These are phyloP conservation scores for Carposina sasakii DNA, from an alignment of 1,140 invertebrate species.

Conservation along the genomic window DNA sequence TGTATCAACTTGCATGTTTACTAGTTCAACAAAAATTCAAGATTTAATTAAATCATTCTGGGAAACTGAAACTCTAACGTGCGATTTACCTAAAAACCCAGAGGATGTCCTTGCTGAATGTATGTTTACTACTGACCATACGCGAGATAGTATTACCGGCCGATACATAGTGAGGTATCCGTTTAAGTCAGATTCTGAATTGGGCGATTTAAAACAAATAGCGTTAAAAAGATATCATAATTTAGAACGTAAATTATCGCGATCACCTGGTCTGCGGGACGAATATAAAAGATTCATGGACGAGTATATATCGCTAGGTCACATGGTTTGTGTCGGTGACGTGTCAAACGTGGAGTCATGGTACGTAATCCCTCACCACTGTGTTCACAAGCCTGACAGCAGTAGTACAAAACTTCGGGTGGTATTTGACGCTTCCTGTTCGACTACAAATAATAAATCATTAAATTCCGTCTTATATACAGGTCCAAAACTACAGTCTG, in stretches of 20 bases:
- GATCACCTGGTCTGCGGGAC: background rate
- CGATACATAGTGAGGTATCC: background rate
- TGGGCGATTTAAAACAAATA: background rate
- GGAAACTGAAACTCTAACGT: background rate
- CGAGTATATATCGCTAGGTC: background rate
- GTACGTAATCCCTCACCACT: background rate
- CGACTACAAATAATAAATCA: background rate
- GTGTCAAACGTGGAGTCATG: background rate
- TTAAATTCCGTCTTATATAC: background rate
- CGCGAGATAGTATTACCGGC: background rate
- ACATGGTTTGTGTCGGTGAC: background rate
- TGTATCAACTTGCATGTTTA: too few species aligned
- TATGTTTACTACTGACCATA: background rate
- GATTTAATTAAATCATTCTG: too few species aligned
- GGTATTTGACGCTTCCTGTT: background rate
- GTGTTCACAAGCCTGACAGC: background rate
- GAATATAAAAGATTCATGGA: background rate
- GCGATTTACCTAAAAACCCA: background rate
- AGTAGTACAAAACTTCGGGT: background rate
- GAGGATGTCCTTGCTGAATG: background rate
- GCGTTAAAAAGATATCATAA: background rate
- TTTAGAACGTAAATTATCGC: background rate
- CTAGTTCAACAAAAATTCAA: too few species aligned
- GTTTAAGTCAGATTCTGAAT: background rate
- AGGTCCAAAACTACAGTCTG: slow-evolving; percentile 1